phyloP scores from a whole-genome alignment of 2,888 invertebrate species.

The Allolobophora icterica region DNA sequence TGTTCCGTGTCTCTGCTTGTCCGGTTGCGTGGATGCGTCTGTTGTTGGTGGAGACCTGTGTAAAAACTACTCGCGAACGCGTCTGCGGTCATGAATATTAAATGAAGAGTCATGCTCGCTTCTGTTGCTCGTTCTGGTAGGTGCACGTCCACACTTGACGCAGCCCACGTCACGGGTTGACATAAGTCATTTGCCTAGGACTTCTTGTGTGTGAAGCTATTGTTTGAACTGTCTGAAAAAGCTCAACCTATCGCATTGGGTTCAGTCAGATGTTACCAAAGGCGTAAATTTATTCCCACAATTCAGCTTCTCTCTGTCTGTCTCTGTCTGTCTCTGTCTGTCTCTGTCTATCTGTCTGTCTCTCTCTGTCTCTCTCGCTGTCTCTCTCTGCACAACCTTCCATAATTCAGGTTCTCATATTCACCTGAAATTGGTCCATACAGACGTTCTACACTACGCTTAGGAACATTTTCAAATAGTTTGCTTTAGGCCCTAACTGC shows the following conservation, averaged over 20 bases:
- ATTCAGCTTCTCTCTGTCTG: not conserved
- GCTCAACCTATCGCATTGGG: not conserved
- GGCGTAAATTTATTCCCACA: not conserved
- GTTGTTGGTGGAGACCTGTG: not conserved
- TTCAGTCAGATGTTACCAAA: not conserved
- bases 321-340: too few relatives aligned
- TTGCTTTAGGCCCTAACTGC: too few relatives aligned
- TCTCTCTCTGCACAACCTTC: not conserved
- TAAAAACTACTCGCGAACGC: not conserved
- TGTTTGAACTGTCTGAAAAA: not conserved
- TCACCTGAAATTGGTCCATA: too few relatives aligned
- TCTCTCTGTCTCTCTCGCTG: too few relatives aligned
- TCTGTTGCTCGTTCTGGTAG: not conserved
- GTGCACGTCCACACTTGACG: not conserved
- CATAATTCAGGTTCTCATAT: not conserved
- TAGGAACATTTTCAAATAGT: too few relatives aligned
- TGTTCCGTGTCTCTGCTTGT: not conserved
- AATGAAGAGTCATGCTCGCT: not conserved
- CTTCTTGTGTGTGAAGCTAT: not conserved
- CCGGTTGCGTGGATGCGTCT: not conserved
- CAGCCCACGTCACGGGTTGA: not conserved
- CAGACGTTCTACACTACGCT: too few relatives aligned
- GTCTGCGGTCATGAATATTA: not conserved
- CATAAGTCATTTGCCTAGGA: not conserved
- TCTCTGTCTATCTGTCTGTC: too few relatives aligned